phyloP scores from a whole-genome alignment of 2,113 vertebrate species.

The Trichomycterus rosablanca region DNA sequence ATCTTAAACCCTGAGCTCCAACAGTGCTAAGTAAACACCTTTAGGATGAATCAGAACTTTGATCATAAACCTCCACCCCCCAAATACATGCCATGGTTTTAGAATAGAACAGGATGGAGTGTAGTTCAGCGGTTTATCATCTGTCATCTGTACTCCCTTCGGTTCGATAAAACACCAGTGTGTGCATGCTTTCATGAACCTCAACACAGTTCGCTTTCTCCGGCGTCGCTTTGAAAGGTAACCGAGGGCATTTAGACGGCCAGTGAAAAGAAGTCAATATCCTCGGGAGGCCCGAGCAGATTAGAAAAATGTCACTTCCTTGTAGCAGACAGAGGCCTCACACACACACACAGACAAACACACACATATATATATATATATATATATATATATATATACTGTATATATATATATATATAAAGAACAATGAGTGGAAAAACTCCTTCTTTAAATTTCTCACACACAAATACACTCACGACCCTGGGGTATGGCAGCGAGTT shows the following conservation, averaged over 20 bases:
- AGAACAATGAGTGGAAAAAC: constrained; percentile 17
- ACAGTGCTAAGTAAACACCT: no score
- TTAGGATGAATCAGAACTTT: no score
- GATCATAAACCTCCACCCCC: no score
- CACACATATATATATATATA: no score
- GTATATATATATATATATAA: constrained; percentile 6
- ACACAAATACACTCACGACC: constrained; percentile 29
- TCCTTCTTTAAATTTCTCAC: constrained; percentile 1
- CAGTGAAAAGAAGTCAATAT: constrained; percentile 51
- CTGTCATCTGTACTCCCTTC: constrained; percentile 11
- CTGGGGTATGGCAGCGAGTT: constrained; percentile 20
- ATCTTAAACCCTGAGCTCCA: no score
- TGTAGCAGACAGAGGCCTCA: constrained; percentile 30
- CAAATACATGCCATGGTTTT: no score
- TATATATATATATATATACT: no score
- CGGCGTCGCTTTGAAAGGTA: constrained; percentile 40
- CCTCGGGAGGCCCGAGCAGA: constrained; percentile 49
- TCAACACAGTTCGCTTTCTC: constrained; percentile 21
- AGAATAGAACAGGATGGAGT: background rate
- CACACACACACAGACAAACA: constrained; percentile 26
- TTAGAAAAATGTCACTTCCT: constrained; percentile 56
- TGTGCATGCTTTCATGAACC: constrained; percentile 16
- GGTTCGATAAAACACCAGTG: constrained; percentile 19
- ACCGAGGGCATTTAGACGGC: constrained; percentile 35
- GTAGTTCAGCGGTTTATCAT: constrained; percentile 13